These are phyloP conservation scores for Caenorhabditis zanzibari DNA, from an alignment of 2,888 invertebrate species.

Conservation along the genomic window DNA sequence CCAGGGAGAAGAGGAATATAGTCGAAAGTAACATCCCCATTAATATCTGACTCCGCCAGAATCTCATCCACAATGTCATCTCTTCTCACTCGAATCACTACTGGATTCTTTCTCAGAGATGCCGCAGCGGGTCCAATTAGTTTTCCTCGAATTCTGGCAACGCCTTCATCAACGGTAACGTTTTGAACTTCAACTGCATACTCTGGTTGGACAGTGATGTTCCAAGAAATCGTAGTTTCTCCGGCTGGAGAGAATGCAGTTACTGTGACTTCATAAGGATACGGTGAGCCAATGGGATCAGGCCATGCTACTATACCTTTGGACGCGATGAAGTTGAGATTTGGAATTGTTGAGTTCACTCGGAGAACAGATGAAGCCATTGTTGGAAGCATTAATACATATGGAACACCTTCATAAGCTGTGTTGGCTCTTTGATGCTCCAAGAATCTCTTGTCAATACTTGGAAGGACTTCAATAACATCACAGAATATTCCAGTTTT, in stretches of 20 bases:
- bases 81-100: slow-evolving; percentile 50
- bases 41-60: slow-evolving; percentile 31
- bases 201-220: slow-evolving; percentile 68
- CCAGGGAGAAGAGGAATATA: slow-evolving; percentile 62
- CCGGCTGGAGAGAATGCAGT: slow-evolving; percentile 70
- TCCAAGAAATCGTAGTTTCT: slow-evolving; percentile 65
- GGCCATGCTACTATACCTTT: slow-evolving; percentile 73
- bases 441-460: slow-evolving; percentile 67
- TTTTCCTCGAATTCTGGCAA: slow-evolving; percentile 56
- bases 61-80: slow-evolving; percentile 61
- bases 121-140: slow-evolving; percentile 38
- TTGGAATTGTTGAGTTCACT: slow-evolving; percentile 70
- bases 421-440: slow-evolving; percentile 70
- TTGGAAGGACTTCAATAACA: slow-evolving; percentile 67
- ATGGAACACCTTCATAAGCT: slow-evolving; percentile 75
- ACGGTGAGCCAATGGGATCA: slow-evolving; percentile 71
- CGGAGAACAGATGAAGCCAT: slow-evolving; percentile 64
- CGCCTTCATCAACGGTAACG: slow-evolving; percentile 57
- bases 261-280: slow-evolving; percentile 73
- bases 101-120: slow-evolving; percentile 35
- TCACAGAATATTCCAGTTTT: slow-evolving; percentile 72
- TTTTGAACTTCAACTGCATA: slow-evolving; percentile 66
- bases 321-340: slow-evolving; percentile 69
- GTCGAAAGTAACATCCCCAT: slow-evolving; percentile 44
- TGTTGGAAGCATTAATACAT: slow-evolving; percentile 74